Conservation (phyloP, 2,888 invertebrate genomes). For the Tribolium freemani region DNA sequence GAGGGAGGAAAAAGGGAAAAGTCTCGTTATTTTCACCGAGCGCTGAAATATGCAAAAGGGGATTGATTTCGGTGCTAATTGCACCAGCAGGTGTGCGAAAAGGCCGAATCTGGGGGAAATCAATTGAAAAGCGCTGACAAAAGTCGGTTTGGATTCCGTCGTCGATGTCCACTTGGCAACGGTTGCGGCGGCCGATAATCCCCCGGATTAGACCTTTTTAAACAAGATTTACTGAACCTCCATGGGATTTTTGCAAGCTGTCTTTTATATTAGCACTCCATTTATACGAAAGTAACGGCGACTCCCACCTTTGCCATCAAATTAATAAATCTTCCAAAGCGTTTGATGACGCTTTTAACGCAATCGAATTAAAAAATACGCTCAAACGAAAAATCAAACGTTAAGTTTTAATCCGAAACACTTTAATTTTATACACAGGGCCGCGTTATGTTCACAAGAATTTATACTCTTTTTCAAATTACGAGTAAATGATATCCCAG, state of each 20-base stretch:
- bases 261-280: constrained; percentile 31
- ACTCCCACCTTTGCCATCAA: not conserved
- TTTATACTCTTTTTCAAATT: too few relatives aligned
- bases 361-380: not conserved
- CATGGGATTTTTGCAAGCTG: constrained; percentile 36
- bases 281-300: not conserved
- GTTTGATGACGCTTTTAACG: not conserved
- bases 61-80: not conserved
- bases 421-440: not conserved
- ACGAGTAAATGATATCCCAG: too few relatives aligned
- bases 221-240: constrained; percentile 33
- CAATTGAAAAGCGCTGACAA: constrained; percentile 35
- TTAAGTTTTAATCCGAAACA: not conserved
- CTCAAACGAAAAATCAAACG: not conserved
- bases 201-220: constrained; percentile 34
- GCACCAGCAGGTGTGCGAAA: not conserved
- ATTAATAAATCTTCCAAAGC: not conserved
- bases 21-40: not conserved
- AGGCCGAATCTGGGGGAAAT: constrained; percentile 4
- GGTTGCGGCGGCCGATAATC: constrained; percentile 30
- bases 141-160: constrained; percentile 10
- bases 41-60: not conserved
- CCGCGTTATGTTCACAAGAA: too few relatives aligned
- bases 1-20: not conserved
- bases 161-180: constrained; percentile 33